Conservation (phyloP, 2,888 invertebrate species). For the Spicauda simplicius region DNA sequence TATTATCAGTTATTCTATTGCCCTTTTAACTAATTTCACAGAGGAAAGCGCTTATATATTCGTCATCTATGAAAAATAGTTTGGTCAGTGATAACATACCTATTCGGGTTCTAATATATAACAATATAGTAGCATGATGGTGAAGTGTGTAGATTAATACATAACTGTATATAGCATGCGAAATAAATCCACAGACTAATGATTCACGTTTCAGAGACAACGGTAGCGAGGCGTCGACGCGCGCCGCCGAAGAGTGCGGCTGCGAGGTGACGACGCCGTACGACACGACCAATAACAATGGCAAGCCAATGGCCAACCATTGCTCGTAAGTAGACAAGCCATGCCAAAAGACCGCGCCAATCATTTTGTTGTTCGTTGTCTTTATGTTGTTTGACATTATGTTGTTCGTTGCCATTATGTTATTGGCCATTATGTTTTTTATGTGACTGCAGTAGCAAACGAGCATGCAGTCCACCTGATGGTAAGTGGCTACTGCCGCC, state of each 20-base stretch:
- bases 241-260: conserved; percentile 71
- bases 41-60: too few species aligned
- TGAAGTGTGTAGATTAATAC: not conserved
- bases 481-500: too few species aligned
- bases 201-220: conserved; percentile 74
- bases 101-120: not conserved
- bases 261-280: conserved; percentile 57
- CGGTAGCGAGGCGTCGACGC: conserved; percentile 81
- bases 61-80: too few species aligned
- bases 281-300: conserved; percentile 59
- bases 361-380: too few species aligned
- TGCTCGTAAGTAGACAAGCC: conserved; percentile 74
- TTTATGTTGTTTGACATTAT: not conserved
- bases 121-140: not conserved
- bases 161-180: conserved; percentile 15
- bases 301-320: conserved; percentile 72
- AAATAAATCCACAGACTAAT: conserved; percentile 49
- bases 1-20: too few species aligned
- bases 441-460: too few species aligned
- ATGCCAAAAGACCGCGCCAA: not conserved
- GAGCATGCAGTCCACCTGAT: too few species aligned
- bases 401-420: not conserved
- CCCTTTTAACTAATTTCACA: too few species aligned
- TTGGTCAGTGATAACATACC: too few species aligned
- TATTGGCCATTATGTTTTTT: too few species aligned